Evolutionary conservation across 2,113 vertebrate genomes (phyloP).

Genomic region (Cottus gobio): DNA sequence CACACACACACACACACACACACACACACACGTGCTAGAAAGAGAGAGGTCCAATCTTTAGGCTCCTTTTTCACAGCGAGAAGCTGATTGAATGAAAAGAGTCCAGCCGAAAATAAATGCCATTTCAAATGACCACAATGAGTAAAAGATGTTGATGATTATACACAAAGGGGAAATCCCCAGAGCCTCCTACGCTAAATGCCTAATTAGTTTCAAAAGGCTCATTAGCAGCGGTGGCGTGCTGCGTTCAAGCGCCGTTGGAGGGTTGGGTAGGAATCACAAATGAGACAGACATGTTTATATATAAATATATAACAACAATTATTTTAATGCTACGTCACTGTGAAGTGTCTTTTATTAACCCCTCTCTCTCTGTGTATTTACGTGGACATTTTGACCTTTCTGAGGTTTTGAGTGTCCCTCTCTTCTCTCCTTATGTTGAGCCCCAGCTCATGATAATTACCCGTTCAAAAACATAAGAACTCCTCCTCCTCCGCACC

Average conservation of each 20-base stretch:
- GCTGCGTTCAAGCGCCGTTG: background rate
- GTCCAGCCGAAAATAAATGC: background rate
- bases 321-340: background rate
- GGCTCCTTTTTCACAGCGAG: background rate
- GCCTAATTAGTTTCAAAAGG: constrained; percentile 37
- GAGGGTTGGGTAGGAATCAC: background rate
- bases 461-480: background rate
- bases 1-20: too few species aligned
- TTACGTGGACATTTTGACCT: background rate
- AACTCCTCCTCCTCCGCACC: background rate
- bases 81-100: background rate
- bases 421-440: background rate
- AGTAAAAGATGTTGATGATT: background rate
- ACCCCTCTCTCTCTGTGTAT: too few species aligned
- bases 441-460: background rate
- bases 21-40: background rate
- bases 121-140: background rate
- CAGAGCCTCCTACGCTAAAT: constrained; percentile 16
- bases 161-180: constrained; percentile 13
- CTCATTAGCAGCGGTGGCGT: constrained; percentile 49
- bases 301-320: too few species aligned
- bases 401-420: background rate
- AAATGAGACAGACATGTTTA: background rate
- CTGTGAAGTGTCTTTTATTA: background rate
- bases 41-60: background rate